phyloP scores from a whole-genome alignment of 1,140 invertebrate genomes.

The Chironomus striatipennis region DNA sequence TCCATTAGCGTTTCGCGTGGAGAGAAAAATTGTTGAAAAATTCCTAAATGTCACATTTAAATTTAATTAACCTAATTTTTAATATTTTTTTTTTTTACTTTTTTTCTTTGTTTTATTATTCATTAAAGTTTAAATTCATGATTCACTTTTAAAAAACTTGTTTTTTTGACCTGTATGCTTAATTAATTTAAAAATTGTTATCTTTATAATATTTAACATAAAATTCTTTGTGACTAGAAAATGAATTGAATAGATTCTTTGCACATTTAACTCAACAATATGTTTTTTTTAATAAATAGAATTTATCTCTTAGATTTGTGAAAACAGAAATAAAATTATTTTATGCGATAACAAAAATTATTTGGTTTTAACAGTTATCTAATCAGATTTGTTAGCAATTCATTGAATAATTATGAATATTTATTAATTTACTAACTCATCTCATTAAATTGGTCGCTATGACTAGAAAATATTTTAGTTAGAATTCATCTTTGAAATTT shows the following conservation, averaged over 20 bases:
- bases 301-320: too few species aligned
- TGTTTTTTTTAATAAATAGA: too few species aligned
- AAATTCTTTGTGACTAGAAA: background rate
- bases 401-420: too few species aligned
- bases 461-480: too few species aligned
- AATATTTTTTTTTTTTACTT: background rate
- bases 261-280: background rate
- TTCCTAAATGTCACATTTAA: conserved; percentile 14
- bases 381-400: too few species aligned
- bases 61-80: conserved; percentile 15
- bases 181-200: background rate
- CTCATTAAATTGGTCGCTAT: too few species aligned
- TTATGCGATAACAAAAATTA: too few species aligned
- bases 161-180: background rate
- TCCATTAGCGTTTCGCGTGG: conserved; percentile 1
- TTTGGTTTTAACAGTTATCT: too few species aligned
- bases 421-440: too few species aligned
- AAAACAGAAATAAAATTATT: too few species aligned
- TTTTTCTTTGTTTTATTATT: conserved; percentile 1
- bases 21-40: conserved; percentile 14
- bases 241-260: background rate
- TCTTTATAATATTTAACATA: background rate
- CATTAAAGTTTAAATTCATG: conserved; percentile 7
- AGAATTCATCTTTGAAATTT: too few species aligned
- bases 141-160: conserved; percentile 1